Conservation (phyloP, 2,113 vertebrate genomes). For the Ranitomeya variabilis region DNA sequence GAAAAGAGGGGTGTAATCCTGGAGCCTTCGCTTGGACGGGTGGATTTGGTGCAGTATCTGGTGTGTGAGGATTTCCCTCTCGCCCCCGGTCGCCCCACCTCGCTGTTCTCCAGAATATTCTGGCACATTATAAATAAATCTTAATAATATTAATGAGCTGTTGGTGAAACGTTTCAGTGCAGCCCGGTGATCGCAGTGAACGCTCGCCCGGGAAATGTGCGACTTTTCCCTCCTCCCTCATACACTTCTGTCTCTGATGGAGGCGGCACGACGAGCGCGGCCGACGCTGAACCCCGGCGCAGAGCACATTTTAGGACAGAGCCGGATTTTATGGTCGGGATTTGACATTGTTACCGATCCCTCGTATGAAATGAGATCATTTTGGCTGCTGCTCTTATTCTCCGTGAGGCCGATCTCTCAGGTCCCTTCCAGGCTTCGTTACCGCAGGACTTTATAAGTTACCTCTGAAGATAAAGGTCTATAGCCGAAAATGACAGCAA, state of each 20-base stretch:
- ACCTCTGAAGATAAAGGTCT: background rate
- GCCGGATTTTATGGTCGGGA: slow-evolving; percentile 21
- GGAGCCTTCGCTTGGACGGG: background rate
- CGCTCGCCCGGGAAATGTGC: slow-evolving; percentile 35
- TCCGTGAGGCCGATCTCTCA: background rate
- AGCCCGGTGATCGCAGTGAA: background rate
- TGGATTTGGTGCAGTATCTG: background rate
- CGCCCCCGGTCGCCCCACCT: background rate
- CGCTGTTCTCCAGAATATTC: background rate
- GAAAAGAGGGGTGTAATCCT: background rate
- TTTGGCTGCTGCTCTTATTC: background rate
- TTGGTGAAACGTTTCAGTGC: slow-evolving; percentile 40
- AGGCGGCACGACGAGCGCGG: background rate
- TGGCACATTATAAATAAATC: slow-evolving; percentile 8
- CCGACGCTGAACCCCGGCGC: background rate
- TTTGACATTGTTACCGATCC: slow-evolving; percentile 1
- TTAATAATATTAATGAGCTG: slow-evolving; percentile 45
- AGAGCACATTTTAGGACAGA: slow-evolving; percentile 3
- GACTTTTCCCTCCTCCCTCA: background rate
- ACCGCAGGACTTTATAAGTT: background rate
- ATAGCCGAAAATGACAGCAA: background rate
- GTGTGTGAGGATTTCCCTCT: background rate
- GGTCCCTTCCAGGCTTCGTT: background rate
- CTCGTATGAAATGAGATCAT: slow-evolving; percentile 10
- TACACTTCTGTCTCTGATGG: background rate